Percentiles rank a stretch among this genome's conserved stretches.
Evolutionary conservation across 2,797 vertebrate genomes (phyloP).

Genomic region (Xiphorhynchus erythropygius): DNA sequence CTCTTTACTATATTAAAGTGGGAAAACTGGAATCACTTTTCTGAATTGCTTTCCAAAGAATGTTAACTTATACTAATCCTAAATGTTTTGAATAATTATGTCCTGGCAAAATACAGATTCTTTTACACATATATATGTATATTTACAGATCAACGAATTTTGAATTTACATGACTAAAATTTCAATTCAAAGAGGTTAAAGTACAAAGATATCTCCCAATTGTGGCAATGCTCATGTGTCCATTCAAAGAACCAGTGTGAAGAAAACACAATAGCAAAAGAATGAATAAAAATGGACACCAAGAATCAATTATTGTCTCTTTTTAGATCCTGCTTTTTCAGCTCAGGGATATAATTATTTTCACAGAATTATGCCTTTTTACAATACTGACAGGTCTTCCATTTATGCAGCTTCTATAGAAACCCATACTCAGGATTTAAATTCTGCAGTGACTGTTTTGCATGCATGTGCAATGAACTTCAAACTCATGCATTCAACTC

Average conservation of each 20-base stretch:
- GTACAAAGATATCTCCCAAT: not conserved
- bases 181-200: not conserved
- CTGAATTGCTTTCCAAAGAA: not conserved
- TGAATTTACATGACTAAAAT: not conserved
- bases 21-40: not conserved
- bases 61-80: not conserved
- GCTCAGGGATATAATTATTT: not conserved
- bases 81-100: not conserved
- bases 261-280: not conserved
- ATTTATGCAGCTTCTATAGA: constrained; percentile 8
- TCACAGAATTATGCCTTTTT: not conserved
- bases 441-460: not conserved
- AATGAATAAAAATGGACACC: not conserved
- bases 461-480: not conserved
- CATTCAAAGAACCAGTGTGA: not conserved
- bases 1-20: not conserved
- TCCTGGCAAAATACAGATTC: not conserved
- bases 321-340: not conserved
- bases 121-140: not conserved
- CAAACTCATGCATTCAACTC: not conserved
- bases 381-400: not conserved
- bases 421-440: not conserved
- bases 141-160: not conserved
- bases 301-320: not conserved
- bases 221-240: not conserved